A percentile compares a stretch with the other conserved stretches of the same genome.
Conservation (phyloP, 2,888 invertebrate genomes). For the Oligia fasciuncula region DNA sequence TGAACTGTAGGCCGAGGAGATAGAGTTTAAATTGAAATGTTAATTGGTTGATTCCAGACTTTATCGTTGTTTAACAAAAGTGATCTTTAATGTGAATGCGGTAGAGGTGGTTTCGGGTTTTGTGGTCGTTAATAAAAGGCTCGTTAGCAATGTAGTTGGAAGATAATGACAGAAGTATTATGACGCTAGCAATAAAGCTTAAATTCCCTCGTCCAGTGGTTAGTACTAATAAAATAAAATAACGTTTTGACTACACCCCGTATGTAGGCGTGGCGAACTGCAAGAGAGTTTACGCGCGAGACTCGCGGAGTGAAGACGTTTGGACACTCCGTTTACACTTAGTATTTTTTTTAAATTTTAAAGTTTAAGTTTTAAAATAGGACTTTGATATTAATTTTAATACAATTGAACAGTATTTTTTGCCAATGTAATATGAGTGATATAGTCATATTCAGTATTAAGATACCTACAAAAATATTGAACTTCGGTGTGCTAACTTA, state of each 20-base stretch:
- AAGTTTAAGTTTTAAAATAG: slow-evolving; percentile 20
- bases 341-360: slow-evolving; percentile 30
- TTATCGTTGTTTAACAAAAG: slow-evolving; percentile 20
- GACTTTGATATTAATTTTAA: background rate
- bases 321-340: slow-evolving; percentile 70
- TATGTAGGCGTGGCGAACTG: slow-evolving; percentile 87
- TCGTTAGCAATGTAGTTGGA: slow-evolving; percentile 41
- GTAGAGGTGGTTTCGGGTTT: slow-evolving; percentile 45
- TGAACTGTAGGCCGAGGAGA: fast-evolving
- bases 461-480: background rate
- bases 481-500: background rate
- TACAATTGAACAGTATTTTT: slow-evolving; percentile 26
- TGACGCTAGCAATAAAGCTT: slow-evolving; percentile 81
- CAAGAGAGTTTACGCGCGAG: slow-evolving; percentile 78
- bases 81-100: background rate
- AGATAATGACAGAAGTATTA: slow-evolving; percentile 80
- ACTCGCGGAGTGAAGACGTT: slow-evolving; percentile 68
- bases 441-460: slow-evolving; percentile 12
- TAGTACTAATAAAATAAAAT: slow-evolving; percentile 83
- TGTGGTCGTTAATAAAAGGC: slow-evolving; percentile 48
- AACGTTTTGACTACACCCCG: slow-evolving; percentile 87
- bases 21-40: slow-evolving; percentile 60
- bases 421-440: slow-evolving; percentile 22
- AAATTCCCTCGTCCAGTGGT: slow-evolving; percentile 80
- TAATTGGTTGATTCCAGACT: background rate